Evolutionary conservation across 2,113 vertebrate species (phyloP), one percentile per base, ranked within the genome.

Genomic region (Oplegnathus fasciatus): DNA sequence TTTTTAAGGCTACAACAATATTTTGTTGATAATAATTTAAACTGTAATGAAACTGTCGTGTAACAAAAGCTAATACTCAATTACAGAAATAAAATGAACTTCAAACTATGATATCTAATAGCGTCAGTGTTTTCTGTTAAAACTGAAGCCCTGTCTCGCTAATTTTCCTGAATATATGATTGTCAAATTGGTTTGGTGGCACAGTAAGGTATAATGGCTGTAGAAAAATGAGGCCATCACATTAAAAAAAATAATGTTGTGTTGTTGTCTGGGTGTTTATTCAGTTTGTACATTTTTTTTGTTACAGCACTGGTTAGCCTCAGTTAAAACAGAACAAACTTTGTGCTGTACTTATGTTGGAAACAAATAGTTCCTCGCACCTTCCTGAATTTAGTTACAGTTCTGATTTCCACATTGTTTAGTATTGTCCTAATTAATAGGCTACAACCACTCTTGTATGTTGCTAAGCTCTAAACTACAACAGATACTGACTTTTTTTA

Each of bases 41-140:
- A 74, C 13, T 90, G 75, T 87, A 54, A 75, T 79, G 11, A 82
- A 74, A 64, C 75, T 83, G 78, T 64, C 9, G 9, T 89, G 62
- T 73, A 57, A 50, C 42, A 61, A 69, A 84, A 91, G 8, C 8
- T 66, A 42, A 75, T 48, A 18, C 20, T 42, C 9, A 57, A 70
- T 26, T 67, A 48, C 46, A 69, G 37, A 78, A 91, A 93, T 92
- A 89, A 90, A 91, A 80, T 26, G 2, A 60, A 68, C 52, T 37
- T 48, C 3, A 73, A 77, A 72, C 58, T 55, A n/a, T 66, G 6
- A 37, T 6, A 6, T 58, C 6, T 9, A 26, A 5, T 24, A 5
- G 9, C 70, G 10, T 74, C 2, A 28, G n/a, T 78, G 6, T 88
- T 72, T 69, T 66, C 20, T 66, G 14, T 66, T 67, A 0, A 52